Conservation (phyloP, 2,888 invertebrate species). For the Choreutis nemorana region DNA sequence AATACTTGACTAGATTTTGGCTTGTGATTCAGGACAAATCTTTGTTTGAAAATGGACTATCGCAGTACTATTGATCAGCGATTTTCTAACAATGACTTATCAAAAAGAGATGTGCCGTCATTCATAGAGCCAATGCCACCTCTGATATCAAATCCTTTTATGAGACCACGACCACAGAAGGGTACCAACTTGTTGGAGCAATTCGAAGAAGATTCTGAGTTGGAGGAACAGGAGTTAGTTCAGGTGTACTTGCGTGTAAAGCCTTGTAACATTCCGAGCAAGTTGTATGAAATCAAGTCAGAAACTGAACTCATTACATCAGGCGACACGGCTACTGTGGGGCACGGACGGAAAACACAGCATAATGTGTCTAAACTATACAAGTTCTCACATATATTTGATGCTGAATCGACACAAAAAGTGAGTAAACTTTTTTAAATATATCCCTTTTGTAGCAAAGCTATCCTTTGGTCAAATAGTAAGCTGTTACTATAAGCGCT, state of each 20-base stretch:
- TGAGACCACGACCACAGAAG: constrained; percentile 49
- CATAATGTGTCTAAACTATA: constrained; percentile 57
- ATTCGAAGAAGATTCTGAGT: constrained; percentile 43
- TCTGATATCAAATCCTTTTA: constrained; percentile 47
- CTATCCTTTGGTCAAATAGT: no score
- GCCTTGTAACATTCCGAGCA: constrained; percentile 36
- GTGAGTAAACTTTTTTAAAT: constrained; percentile 22
- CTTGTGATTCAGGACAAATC: no score
- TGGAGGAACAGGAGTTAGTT: constrained; percentile 44
- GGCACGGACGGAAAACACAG: constrained; percentile 45
- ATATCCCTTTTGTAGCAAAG: not conserved
- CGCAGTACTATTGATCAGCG: constrained; percentile 28
- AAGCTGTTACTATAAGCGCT: no score
- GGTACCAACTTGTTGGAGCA: constrained; percentile 45
- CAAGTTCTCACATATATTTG: constrained; percentile 51
- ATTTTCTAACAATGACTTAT: constrained; percentile 31
- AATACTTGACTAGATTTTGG: no score
- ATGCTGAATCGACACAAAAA: constrained; percentile 34
- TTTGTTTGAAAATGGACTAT: no score
- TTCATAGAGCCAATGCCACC: constrained; percentile 56
- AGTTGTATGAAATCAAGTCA: constrained; percentile 43
- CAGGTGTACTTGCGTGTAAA: constrained; percentile 65
- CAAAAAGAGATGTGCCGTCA: constrained; percentile 28
- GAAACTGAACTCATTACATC: constrained; percentile 44
- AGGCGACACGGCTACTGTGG: constrained; percentile 41